Evolutionary conservation across 2,888 invertebrate species (phyloP), one percentile per base, ranked within the genome.

Genomic region (Drosophila nigricruria): DNA sequence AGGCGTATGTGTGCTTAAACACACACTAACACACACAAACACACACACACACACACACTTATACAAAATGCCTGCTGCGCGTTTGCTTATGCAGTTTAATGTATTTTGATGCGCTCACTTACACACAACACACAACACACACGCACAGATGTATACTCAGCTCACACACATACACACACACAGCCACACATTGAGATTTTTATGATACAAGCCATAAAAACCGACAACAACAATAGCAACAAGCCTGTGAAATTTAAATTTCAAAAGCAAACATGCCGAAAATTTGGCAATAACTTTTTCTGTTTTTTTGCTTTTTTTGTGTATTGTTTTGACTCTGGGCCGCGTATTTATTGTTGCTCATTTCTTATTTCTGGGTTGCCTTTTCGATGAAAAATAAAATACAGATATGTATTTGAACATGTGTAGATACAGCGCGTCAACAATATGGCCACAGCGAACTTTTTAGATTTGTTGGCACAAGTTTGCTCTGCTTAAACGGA

Each of bases 201-300:
- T 80, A 82, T 88, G 85, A 80, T 74, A 80, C 75, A 73, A 68
- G 82, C 72, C 72, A 81, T 88, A 81, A 85, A 81, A 67, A 65
- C 6, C 54, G 67, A 69, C 70, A 69, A 61, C 59, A 70, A 75
- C 73, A 68, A 70, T 23, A 65, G 34, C 66, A 68, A 64, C 42
- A 73, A 49, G 25, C 62, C 78, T 82, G 85, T 73, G 77, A 88
- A 88, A 88, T 88, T 90, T 89, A 81, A 87, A 88, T 88, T 90
- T 88, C 90, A 88, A 88, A 88, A 90, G 85, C 79, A 85, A 90
- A 88, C 81, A 81, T 81, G 88, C 88, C 90, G 89, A 78, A 85
- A 73, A 81, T 85, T 83, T 88, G 82, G 84, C 88, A 81, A 86
- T 88, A 82, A 81, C 73, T 89, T 89, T 77, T 75, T 77, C 65